Evolutionary conservation across 2,113 vertebrate genomes (phyloP).

Genomic region (Piaya cayana): DNA sequence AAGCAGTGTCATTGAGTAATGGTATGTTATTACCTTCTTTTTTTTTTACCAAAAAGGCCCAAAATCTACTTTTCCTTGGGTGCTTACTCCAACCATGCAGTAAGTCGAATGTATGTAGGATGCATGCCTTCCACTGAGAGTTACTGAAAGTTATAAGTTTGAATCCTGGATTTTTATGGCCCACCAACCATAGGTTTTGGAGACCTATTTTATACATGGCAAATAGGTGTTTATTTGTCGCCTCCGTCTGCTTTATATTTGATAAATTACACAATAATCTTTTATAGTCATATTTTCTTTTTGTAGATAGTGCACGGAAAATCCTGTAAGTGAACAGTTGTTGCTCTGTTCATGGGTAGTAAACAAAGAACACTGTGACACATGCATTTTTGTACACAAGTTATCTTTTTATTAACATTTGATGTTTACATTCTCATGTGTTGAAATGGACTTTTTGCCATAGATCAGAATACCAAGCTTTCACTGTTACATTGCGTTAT

Average conservation of each 20-base stretch:
- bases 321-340: neutral
- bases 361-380: neutral
- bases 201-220: neutral
- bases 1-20: neutral
- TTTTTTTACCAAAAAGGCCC: neutral
- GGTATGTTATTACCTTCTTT: neutral
- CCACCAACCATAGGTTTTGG: neutral
- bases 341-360: neutral
- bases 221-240: neutral
- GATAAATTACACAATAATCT: neutral
- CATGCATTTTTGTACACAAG: neutral
- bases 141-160: neutral
- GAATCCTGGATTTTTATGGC: neutral
- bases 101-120: neutral
- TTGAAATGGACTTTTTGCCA: neutral
- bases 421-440: neutral
- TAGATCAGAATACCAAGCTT: neutral
- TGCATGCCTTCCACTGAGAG: neutral
- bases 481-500: neutral
- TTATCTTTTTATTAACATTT: neutral
- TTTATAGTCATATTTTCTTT: neutral
- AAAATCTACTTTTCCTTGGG: neutral
- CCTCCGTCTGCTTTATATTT: neutral
- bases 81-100: neutral
- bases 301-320: neutral